These are phyloP conservation scores for Nestor notabilis DNA, from an alignment of 2,113 vertebrate species.

Conservation along the genomic window DNA sequence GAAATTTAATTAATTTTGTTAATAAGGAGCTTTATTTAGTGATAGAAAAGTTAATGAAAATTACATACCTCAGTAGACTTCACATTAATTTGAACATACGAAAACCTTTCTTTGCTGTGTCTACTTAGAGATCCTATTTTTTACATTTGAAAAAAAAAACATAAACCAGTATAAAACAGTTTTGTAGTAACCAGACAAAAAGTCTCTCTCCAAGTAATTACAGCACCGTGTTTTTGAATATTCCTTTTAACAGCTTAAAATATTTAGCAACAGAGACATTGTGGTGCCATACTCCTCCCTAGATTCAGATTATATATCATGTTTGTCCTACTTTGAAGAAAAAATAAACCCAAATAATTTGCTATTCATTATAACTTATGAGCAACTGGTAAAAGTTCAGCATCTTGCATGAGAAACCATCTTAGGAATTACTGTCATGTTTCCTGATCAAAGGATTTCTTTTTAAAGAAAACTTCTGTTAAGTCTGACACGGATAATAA, in stretches of 20 bases:
- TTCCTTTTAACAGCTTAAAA: slow-evolving; percentile 32
- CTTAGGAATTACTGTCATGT: slow-evolving; percentile 5
- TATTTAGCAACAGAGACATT: slow-evolving; percentile 36
- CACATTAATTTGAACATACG: neutral
- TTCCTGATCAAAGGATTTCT: slow-evolving; percentile 18
- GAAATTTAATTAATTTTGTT: neutral
- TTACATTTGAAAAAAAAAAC: neutral
- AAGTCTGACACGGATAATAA: slow-evolving; percentile 18
- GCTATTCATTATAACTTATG: neutral
- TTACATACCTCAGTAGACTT: neutral
- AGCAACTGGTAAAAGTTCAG: slow-evolving; percentile 18
- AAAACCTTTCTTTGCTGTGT: neutral
- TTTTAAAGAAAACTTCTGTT: slow-evolving; percentile 17
- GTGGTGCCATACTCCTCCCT: neutral
- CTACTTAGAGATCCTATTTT: neutral
- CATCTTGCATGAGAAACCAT: neutral
- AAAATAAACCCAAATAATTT: neutral
- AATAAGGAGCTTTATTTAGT: neutral
- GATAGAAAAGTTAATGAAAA: neutral
- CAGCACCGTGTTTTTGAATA: neutral
- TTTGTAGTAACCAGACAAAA: neutral
- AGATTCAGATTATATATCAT: slow-evolving; percentile 1
- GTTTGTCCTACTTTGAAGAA: neutral
- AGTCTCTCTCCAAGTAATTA: neutral
- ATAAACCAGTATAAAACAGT: neutral